Evolutionary conservation across 1,140 invertebrate species (phyloP), one percentile per base, ranked within the genome.

Genomic region (Diprion similis): DNA sequence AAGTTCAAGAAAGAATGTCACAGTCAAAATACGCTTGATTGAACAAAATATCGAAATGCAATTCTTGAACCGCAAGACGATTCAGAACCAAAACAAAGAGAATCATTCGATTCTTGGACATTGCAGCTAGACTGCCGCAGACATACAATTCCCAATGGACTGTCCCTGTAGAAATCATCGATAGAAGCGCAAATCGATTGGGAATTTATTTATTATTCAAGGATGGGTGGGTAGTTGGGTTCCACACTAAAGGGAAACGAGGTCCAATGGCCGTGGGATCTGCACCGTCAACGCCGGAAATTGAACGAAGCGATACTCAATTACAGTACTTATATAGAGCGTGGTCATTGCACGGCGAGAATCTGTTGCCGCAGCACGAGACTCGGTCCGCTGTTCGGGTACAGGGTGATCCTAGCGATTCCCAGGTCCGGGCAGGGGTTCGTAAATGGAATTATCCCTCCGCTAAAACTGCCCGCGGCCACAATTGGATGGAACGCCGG

Each of bases 401-500:
- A 37, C 24, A 37, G 24, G 24, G 24, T 37, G 24, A 37, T 37
- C 24, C 24, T 37, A 37, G 24, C 24, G 24, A 59, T 59, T 59
- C 51, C 51, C 51, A 17, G 51, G 4, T 59, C 46, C 1, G 15
- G 66, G 47, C 46, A 51, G 64, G 68, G 73, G 73, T 66, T 70
- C 64, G 17, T 17, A 74, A 74, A 74, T 74, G 68, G 73, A 74
- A 70, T 74, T 65, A 74, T 70, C 73, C 46, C 59, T 47, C 45
- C 64, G 64, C 66, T 59, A 59, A 74, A 74, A 74, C 68, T 74
- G 51, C 68, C 70, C 68, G 73, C 70, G 68, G 68, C 70, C 66
- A 68, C 68, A 66, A 71, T 74, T 70, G 67, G 65, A 51, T 68
- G 73, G 17, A 45, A 64, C 51, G 11, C 72, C 48, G 70, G 59